Conservation (phyloP, 2,797 vertebrate genomes). For the Nothura maculosa region DNA sequence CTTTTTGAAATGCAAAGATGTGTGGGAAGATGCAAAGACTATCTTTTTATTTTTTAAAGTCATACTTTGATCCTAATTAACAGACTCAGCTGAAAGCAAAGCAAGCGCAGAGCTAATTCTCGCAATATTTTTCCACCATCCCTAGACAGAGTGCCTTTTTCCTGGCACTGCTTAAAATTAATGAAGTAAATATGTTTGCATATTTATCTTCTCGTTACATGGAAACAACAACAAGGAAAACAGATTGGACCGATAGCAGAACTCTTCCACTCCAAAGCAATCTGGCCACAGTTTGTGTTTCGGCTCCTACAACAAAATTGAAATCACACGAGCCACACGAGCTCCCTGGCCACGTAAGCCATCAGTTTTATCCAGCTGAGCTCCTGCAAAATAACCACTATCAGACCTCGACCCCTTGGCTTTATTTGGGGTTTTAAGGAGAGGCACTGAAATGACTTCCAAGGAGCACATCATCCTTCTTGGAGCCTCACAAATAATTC, state of each 20-base stretch:
- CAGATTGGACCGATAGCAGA: conserved; percentile 58
- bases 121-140: conserved; percentile 70
- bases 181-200: conserved; percentile 78
- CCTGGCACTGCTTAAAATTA: conserved; percentile 77
- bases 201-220: conserved; percentile 75
- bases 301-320: conserved; percentile 14
- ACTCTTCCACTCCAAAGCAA: conserved; percentile 50
- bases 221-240: conserved; percentile 75
- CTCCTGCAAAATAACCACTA: not conserved
- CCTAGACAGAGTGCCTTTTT: conserved; percentile 60
- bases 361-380: conserved; percentile 16
- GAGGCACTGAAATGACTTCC: not conserved
- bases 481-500: not conserved
- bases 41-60: not conserved
- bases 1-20: conserved; percentile 51
- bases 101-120: conserved; percentile 67
- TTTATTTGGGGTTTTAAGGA: not conserved
- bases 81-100: conserved; percentile 69
- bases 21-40: conserved; percentile 67
- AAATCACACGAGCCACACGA: conserved; percentile 29
- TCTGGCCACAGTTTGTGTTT: conserved; percentile 37
- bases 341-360: conserved; percentile 35
- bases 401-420: not conserved
- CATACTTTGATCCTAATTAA: conserved; percentile 76
- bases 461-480: not conserved